Evolutionary conservation across 2,888 invertebrate species (phyloP).

Genomic region (Nezara viridula): DNA sequence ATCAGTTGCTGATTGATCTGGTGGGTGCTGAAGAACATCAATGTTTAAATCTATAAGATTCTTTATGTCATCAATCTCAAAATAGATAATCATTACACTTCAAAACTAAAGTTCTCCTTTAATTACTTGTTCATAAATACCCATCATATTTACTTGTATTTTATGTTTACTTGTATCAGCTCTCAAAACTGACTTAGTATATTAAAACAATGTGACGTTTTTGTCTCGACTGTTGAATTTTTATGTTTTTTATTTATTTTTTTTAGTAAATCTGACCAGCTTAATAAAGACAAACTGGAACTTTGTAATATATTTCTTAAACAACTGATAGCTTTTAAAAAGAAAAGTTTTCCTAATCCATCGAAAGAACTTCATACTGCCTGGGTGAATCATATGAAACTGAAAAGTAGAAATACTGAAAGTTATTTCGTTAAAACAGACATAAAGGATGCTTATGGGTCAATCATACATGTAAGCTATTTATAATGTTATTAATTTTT

Average conservation of each 20-base stretch:
- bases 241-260: not conserved
- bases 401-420: not conserved
- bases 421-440: constrained; percentile 48
- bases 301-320: constrained; percentile 48
- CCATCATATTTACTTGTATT: too few relatives aligned
- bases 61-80: too few relatives aligned
- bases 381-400: constrained; percentile 45
- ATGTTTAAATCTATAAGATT: too few relatives aligned
- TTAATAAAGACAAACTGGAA: not conserved
- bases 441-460: constrained; percentile 57
- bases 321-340: constrained; percentile 47
- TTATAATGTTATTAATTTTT: not conserved
- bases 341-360: constrained; percentile 34
- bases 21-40: too few relatives aligned
- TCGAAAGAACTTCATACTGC: constrained; percentile 35
- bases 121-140: too few relatives aligned
- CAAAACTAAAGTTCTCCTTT: too few relatives aligned
- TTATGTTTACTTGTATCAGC: too few relatives aligned
- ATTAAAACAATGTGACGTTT: too few relatives aligned
- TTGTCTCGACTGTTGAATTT: too few relatives aligned
- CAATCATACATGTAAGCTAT: constrained; percentile 48
- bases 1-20: not conserved
- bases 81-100: too few relatives aligned
- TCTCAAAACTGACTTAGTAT: too few relatives aligned
- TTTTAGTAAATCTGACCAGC: not conserved